A percentile compares a stretch with the other conserved stretches of the same genome.
phyloP scores from a whole-genome alignment of 1,140 invertebrate species.

The Galleria mellonella region DNA sequence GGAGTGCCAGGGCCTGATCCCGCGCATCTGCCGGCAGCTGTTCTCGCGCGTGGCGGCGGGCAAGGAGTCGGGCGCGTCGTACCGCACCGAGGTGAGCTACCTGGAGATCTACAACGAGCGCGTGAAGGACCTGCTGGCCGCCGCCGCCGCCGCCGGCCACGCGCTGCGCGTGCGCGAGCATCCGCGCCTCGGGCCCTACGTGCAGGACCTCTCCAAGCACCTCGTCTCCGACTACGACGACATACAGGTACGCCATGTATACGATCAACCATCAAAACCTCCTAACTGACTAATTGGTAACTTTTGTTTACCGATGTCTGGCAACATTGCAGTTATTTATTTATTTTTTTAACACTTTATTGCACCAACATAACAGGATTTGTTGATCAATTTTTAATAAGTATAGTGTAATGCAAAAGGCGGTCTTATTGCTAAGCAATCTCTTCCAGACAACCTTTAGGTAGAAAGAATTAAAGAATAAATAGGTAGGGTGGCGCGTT shows the following conservation, averaged over 20 bases:
- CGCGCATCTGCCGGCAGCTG: constrained; percentile 87
- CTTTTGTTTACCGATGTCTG: too few relatives aligned
- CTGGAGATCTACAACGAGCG: constrained; percentile 95
- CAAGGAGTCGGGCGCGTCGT: constrained; percentile 87
- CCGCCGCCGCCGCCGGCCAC: constrained; percentile 76
- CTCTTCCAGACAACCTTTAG: too few relatives aligned
- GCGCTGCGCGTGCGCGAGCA: constrained; percentile 93
- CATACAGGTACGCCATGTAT: constrained; percentile 78
- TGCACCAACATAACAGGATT: too few relatives aligned
- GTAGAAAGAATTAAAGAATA: too few relatives aligned
- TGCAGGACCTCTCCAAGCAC: constrained; percentile 91
- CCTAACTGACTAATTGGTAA: too few relatives aligned
- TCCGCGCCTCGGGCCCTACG: constrained; percentile 93
- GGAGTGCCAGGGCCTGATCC: constrained; percentile 90
- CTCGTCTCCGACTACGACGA: constrained; percentile 90
- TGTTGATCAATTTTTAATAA: too few relatives aligned
- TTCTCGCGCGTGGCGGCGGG: constrained; percentile 85
- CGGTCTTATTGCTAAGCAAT: too few relatives aligned
- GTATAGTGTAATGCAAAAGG: too few relatives aligned
- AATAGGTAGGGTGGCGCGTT: too few relatives aligned
- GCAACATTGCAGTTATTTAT: too few relatives aligned
- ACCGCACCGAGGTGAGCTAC: constrained; percentile 89
- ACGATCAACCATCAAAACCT: too few relatives aligned
- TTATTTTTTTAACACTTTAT: too few relatives aligned
- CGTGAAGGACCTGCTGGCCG: constrained; percentile 89